These are phyloP conservation scores for Phoenoteleia sp. DNA, from an alignment of 2,888 invertebrate species.

Conservation along the genomic window DNA sequence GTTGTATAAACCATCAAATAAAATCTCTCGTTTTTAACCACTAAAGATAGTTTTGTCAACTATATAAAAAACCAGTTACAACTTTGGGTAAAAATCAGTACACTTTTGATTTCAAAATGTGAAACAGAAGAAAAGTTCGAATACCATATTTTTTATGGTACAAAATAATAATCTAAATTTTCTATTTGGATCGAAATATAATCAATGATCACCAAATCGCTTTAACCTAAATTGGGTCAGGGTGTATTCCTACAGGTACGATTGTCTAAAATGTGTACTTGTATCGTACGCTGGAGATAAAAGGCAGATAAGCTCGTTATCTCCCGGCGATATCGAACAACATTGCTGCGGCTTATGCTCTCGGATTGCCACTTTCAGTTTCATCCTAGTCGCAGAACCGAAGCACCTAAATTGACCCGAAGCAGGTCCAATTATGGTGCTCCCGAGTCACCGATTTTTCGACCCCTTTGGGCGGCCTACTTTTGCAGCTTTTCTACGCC, in stretches of 20 bases:
- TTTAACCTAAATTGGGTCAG: conserved; percentile 43
- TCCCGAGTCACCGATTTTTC: conserved; percentile 2
- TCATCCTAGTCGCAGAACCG: conserved; percentile 23
- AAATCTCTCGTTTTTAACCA: too few species aligned
- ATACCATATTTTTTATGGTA: too few species aligned
- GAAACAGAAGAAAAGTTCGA: too few species aligned
- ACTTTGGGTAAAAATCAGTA: too few species aligned
- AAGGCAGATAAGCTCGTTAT: conserved; percentile 60
- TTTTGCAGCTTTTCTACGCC: too few species aligned
- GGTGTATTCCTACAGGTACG: conserved; percentile 58
- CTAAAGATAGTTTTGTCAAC: too few species aligned
- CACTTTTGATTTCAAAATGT: too few species aligned
- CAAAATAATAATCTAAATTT: too few species aligned
- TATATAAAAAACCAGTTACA: too few species aligned
- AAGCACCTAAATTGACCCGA: neutral
- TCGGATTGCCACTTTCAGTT: conserved; percentile 47
- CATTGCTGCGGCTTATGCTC: conserved; percentile 37
- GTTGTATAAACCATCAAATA: too few species aligned
- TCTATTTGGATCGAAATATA: too few species aligned
- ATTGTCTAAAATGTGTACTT: conserved; percentile 44
- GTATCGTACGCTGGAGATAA: conserved; percentile 53
- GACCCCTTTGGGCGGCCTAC: neutral
- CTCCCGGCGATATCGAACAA: conserved; percentile 50
- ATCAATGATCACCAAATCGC: neutral
- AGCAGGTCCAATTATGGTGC: conserved; percentile 26